A percentile compares a stretch with the other conserved stretches of the same genome.
These are phyloP conservation scores for Drosophila hamatofila DNA, from an alignment of 2,888 invertebrate species.

Conservation along the genomic window DNA sequence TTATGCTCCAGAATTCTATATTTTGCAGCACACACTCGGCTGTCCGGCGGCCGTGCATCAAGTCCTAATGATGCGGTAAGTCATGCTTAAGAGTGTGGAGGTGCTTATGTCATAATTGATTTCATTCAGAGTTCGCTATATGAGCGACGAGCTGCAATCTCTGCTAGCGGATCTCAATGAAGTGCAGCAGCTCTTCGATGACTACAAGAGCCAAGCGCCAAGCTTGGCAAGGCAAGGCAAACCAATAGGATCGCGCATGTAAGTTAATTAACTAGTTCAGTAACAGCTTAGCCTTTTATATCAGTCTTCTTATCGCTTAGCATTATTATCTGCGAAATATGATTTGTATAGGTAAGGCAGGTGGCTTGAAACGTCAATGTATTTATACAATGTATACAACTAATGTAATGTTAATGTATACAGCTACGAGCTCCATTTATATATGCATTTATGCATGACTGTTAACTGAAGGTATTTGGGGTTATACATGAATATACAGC, in stretches of 20 bases:
- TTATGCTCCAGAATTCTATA: background rate
- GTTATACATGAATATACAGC: too few relatives aligned
- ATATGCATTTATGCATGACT: too few relatives aligned
- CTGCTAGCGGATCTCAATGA: slow-evolving; percentile 48
- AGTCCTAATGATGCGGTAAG: slow-evolving; percentile 60
- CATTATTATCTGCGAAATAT: too few relatives aligned
- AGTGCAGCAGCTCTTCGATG: slow-evolving; percentile 55
- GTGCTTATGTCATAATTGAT: background rate
- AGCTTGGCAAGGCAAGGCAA: too few relatives aligned
- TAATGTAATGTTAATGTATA: too few relatives aligned
- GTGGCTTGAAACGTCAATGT: too few relatives aligned
- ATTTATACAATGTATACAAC: too few relatives aligned
- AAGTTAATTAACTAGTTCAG: slow-evolving; percentile 10
- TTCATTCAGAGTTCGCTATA: slow-evolving; percentile 30
- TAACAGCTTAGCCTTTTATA: background rate
- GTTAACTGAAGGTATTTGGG: too few relatives aligned
- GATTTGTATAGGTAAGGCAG: too few relatives aligned
- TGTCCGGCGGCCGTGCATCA: slow-evolving; percentile 53
- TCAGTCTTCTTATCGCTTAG: too few relatives aligned
- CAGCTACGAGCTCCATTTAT: too few relatives aligned
- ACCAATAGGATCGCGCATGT: slow-evolving; percentile 35
- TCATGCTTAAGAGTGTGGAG: background rate
- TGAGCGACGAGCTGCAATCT: slow-evolving; percentile 47
- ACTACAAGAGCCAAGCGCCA: slow-evolving; percentile 42
- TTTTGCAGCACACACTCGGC: slow-evolving; percentile 43